Conservation (phyloP, 2,888 invertebrate species). For the Amiota minor region DNA sequence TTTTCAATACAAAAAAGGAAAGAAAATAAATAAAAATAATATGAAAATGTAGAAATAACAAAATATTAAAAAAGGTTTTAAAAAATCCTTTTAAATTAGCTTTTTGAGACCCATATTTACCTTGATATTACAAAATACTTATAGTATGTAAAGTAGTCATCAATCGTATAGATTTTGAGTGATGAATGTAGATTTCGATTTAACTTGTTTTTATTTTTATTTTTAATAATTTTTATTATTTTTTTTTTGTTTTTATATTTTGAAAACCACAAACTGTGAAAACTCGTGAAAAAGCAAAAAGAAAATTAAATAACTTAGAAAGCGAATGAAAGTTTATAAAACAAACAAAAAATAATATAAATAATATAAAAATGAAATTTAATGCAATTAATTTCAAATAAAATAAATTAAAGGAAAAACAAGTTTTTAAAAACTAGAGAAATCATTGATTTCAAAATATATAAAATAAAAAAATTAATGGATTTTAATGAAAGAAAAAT, state of each 20-base stretch:
- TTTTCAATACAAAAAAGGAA: background rate
- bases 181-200: background rate
- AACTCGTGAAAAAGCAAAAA: constrained; percentile 50
- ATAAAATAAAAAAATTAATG: constrained; percentile 21
- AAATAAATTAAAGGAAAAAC: background rate
- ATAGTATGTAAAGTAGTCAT: background rate
- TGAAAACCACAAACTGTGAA: constrained; percentile 59
- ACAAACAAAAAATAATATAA: constrained; percentile 34
- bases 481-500: constrained; percentile 41
- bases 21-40: background rate
- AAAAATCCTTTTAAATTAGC: no score
- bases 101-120: background rate
- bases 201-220: background rate
- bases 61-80: no score
- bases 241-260: constrained; percentile 2
- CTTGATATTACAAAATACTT: background rate
- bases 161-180: background rate
- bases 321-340: constrained; percentile 24
- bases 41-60: no score
- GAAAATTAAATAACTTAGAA: constrained; percentile 37
- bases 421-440: no score
- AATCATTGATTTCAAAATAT: background rate
- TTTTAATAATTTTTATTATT: constrained; percentile 8
- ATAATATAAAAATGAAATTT: constrained; percentile 27
- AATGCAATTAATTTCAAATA: background rate